A percentile compares a stretch with the other conserved stretches of the same genome.
These are phyloP conservation scores for Mechanitis mazaeus DNA, from an alignment of 2,888 invertebrate species.

Conservation along the genomic window DNA sequence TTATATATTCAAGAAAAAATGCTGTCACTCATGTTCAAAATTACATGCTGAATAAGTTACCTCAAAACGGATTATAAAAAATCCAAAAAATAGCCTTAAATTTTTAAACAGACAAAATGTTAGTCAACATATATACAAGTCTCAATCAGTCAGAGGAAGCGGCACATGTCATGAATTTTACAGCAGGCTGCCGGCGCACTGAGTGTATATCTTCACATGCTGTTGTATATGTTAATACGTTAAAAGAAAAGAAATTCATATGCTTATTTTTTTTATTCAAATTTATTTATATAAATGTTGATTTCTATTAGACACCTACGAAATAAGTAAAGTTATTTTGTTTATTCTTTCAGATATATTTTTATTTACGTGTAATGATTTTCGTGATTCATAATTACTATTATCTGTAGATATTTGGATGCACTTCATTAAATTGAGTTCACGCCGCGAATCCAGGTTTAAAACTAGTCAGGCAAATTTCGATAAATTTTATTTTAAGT, in stretches of 20 bases:
- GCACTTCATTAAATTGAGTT: too few species aligned
- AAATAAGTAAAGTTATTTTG: neutral
- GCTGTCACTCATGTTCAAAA: neutral
- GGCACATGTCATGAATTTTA: constrained; percentile 64
- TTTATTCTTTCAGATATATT: neutral
- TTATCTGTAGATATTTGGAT: too few species aligned
- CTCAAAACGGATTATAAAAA: neutral
- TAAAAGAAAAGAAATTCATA: constrained; percentile 17
- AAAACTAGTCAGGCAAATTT: too few species aligned
- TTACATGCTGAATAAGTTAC: neutral
- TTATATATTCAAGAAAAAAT: too few species aligned
- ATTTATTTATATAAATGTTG: constrained; percentile 8
- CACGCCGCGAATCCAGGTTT: too few species aligned
- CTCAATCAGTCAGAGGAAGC: constrained; percentile 62
- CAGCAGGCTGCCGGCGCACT: constrained; percentile 39
- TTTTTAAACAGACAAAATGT: constrained; percentile 28
- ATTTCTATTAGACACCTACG: neutral
- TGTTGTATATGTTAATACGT: constrained; percentile 19
- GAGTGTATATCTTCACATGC: constrained; percentile 9
- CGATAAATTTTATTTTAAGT: too few species aligned
- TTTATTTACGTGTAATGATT: neutral
- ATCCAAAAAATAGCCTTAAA: constrained; percentile 12
- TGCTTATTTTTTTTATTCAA: constrained; percentile 21
- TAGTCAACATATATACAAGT: constrained; percentile 45
- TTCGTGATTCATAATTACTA: too few species aligned